A percentile compares a stretch with the other conserved stretches of the same genome.
Evolutionary conservation across 2,888 invertebrate genomes (phyloP).

Genomic region (Aleiodes testaceus): DNA sequence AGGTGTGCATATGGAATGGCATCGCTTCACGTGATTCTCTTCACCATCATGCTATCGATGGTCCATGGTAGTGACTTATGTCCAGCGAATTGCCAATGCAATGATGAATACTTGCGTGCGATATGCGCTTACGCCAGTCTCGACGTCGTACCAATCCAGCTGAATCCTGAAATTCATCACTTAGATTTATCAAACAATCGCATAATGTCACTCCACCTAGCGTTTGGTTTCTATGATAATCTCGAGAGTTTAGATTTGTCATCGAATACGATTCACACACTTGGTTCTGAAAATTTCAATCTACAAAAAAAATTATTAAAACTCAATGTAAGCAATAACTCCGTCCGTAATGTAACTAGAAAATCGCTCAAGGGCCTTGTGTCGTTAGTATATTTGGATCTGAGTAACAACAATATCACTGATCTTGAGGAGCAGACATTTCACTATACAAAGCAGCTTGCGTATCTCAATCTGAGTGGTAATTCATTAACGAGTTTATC

Average conservation of each 20-base stretch:
- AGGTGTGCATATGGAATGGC: conserved; percentile 74
- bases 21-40: conserved; percentile 64
- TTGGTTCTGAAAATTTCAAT: conserved; percentile 89
- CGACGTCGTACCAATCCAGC: conserved; percentile 90
- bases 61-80: conserved; percentile 79
- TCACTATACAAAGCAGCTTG: conserved; percentile 82
- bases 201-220: conserved; percentile 85
- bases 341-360: conserved; percentile 81
- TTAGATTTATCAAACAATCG: conserved; percentile 90
- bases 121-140: conserved; percentile 86
- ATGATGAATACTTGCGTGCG: conserved; percentile 84
- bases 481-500: conserved; percentile 85
- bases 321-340: conserved; percentile 86
- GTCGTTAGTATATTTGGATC: conserved; percentile 80
- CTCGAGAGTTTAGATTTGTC: conserved; percentile 88
- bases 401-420: conserved; percentile 86
- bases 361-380: conserved; percentile 85
- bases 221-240: conserved; percentile 86
- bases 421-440: conserved; percentile 85
- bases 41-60: conserved; percentile 67
- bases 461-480: conserved; percentile 83
- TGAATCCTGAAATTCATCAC: conserved; percentile 89
- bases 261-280: conserved; percentile 84
- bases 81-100: conserved; percentile 87
- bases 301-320: conserved; percentile 83